Base-by-base conservation (phyloP, 64 coral and sea anemone genomes). In the Dendronephthya gigantea region DNA sequence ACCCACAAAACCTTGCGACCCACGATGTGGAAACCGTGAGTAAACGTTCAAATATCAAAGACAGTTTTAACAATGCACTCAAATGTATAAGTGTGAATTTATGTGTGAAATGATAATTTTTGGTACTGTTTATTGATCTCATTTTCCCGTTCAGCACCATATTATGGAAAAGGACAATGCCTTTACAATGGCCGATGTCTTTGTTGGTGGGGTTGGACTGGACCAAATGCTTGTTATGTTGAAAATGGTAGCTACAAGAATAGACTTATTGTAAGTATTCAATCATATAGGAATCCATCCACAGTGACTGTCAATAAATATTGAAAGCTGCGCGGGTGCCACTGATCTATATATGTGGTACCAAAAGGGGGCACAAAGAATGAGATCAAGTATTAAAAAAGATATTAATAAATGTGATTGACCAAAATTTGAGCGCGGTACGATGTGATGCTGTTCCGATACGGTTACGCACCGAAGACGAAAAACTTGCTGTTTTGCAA, bases 161-260 rank as follows among this genome's bases (percentile, higher is more conserved):
- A 79, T 79, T 14, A 33, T 39, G 72, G 72, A 36, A 29, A 35
- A 79, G 72, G 72, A 12, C 72, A 29, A 34, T 79, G 72, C 32
- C 72, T 79, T 16, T 35, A 33, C 15, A 36, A 79, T 79, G 72
- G 72, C 36, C 31, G 72, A 33, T 79, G 72, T 79, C 17, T 79
- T 9, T 79, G 72, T 39, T 79, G 72, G 72, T 79, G 72, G 72
- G 72, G 72, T 1, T 79, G 72, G 72, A 79, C 72, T 39, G 72
- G 72, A 35, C 72, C 72, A 8, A 34, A 35, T 79, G 72, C 72
- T 12, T 79, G 72, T 29, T 79, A 79, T 33, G 32, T 37, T 79
- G 37, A 79, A 1, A 33, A 39, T 35, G 72, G 72, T 28, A 14
- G 30, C 7, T 79, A 36, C 36, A 35, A 79, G 15, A 79, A 79